Evolutionary conservation across 2,888 invertebrate species (phyloP), one percentile per base, ranked within the genome.

Genomic region (Hipparchia semele): DNA sequence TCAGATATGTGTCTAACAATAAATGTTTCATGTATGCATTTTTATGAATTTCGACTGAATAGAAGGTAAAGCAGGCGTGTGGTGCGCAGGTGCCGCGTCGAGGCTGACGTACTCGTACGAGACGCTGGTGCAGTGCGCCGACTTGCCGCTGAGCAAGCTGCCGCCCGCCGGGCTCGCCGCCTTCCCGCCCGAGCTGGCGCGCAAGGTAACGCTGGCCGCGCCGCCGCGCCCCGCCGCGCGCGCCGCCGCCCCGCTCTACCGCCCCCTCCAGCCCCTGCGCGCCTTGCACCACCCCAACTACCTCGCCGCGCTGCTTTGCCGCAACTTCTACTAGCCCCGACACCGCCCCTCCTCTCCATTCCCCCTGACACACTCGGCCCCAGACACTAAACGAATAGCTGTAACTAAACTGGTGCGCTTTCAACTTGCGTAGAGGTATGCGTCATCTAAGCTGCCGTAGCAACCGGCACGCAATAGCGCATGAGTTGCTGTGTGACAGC

Each of bases 41-140:
- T 23, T 23, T 0, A 23, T 23, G 7, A 6, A 23, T 1, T 7
- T 49, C 13, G 51, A 54, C 13, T 45, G 12, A 54, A 54, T 68
- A 10, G 13, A 53, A 12, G 39, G 59, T 59, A 13, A 61, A 8
- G 13, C 6, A 8, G 23, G 13, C 5, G 23, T 61, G 39, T 54
- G 8, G 54, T 58, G 66, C 67, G 54, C 87, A 80, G 87, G 86
- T 73, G 83, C 80, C 79, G 87, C 84, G 69, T 72, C 87, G 84
- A 91, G 93, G 84, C 92, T 91, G 89, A 87, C 86, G 82, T 94
- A 94, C 89, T 83, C 91, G 83, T 90, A 92, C 88, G 93, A 94
- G 90, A 92, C 94, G 87, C 89, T 94, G 87, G 89, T 94, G 90
- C 92, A 93, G 89, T 94, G 91, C 89, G 92, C 94, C 75, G 90